Percentiles rank a stretch among this genome's conserved stretches.
These are phyloP conservation scores for Neostethus bicornis DNA, from an alignment of 2,797 vertebrate species.

Conservation along the genomic window DNA sequence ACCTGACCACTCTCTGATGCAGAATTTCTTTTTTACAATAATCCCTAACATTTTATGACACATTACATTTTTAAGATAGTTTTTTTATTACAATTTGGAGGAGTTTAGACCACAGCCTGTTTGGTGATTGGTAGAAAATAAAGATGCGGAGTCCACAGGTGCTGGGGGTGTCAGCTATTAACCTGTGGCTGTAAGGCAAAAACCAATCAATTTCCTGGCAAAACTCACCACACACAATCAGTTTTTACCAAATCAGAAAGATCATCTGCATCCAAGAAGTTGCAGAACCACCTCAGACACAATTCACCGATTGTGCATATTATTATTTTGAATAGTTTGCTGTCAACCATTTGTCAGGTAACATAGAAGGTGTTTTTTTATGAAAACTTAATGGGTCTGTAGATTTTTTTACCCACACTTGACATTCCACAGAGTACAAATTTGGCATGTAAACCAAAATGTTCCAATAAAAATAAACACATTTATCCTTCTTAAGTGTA, in stretches of 20 bases:
- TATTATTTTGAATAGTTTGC: too few species aligned
- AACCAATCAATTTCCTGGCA: slow-evolving; percentile 2
- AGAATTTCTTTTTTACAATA: slow-evolving; percentile 1
- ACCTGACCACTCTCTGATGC: neutral
- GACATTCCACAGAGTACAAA: too few species aligned
- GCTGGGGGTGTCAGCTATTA: neutral
- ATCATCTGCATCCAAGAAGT: neutral
- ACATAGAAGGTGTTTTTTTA: too few species aligned
- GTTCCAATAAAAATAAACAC: too few species aligned
- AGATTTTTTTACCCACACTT: too few species aligned
- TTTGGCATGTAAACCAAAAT: too few species aligned
- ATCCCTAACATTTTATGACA: neutral
- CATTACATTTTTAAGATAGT: neutral
- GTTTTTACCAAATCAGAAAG: neutral
- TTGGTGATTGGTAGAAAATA: neutral
- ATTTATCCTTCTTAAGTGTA: too few species aligned
- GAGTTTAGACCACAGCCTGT: neutral
- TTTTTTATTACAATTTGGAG: neutral
- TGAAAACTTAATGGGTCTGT: too few species aligned
- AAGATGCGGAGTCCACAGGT: neutral
- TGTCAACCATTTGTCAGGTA: too few species aligned
- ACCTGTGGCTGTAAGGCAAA: neutral
- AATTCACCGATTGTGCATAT: too few species aligned
- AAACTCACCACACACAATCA: neutral
- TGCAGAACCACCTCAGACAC: too few species aligned